Evolutionary conservation across 2,888 invertebrate genomes (phyloP).

Genomic region (Hirtodrosophila alboralis): DNA sequence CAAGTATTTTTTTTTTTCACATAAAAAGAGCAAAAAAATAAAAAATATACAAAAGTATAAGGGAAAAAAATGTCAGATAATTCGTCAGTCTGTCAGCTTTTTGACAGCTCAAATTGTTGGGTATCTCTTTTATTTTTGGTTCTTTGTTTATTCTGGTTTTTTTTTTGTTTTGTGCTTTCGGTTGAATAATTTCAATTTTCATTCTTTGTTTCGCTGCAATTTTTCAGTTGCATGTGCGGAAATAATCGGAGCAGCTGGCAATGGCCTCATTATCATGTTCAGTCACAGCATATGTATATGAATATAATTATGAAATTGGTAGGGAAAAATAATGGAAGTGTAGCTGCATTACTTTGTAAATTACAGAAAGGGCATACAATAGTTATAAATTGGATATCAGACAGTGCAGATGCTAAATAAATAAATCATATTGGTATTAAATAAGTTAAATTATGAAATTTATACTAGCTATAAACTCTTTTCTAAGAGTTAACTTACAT

Average conservation of each 20-base stretch:
- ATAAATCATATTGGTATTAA: no score
- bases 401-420: no score
- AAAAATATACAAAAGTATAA: conserved; percentile 24
- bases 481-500: no score
- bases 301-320: conserved; percentile 6
- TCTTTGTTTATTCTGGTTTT: conserved; percentile 44
- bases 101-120: conserved; percentile 62
- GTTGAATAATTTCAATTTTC: conserved; percentile 45
- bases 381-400: not conserved
- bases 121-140: conserved; percentile 20
- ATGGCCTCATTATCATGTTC: conserved; percentile 37
- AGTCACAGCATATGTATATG: conserved; percentile 10
- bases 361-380: not conserved
- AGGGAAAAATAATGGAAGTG: not conserved
- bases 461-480: no score
- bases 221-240: conserved; percentile 62
- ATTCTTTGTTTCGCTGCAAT: conserved; percentile 39
- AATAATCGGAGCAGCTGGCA: conserved; percentile 55
- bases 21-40: conserved; percentile 18
- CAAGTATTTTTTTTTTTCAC: conserved; percentile 50
- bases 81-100: conserved; percentile 67
- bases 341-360: conserved; percentile 7
- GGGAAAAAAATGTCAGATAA: conserved; percentile 47
- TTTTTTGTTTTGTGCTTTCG: conserved; percentile 39
- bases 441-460: no score